Evolutionary conservation across 2,888 invertebrate species (phyloP).

Genomic region (Marasmarcha lunaedactyla): DNA sequence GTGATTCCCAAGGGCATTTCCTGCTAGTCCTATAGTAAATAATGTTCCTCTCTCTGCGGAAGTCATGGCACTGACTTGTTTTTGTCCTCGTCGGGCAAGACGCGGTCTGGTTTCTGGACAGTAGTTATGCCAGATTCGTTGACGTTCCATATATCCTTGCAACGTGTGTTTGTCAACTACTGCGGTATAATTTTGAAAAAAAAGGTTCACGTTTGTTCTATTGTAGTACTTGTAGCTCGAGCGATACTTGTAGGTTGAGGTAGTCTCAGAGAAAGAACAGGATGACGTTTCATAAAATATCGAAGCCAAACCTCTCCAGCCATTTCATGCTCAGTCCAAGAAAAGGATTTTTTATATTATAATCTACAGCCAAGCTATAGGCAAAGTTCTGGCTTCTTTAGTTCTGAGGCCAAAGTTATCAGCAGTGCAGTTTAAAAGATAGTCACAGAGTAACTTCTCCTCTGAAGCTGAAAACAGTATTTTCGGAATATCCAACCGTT

Average conservation of each 20-base stretch:
- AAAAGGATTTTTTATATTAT: conserved; percentile 10
- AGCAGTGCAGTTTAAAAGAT: conserved; percentile 11
- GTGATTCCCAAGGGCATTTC: conserved; percentile 14
- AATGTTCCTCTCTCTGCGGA: conserved; percentile 25
- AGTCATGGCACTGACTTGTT: conserved; percentile 30
- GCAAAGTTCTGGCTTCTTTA: too few species aligned
- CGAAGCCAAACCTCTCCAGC: conserved; percentile 11
- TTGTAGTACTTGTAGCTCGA: conserved; percentile 13
- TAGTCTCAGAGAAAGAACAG: conserved; percentile 11
- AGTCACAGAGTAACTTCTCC: conserved; percentile 6
- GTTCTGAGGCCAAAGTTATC: conserved; percentile 9
- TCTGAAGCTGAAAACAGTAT: conserved; percentile 12
- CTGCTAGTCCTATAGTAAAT: conserved; percentile 17
- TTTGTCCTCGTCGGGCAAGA: conserved; percentile 29
- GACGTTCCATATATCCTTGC: conserved; percentile 31
- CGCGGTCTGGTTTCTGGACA: conserved; percentile 30
- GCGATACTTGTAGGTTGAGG: conserved; percentile 11
- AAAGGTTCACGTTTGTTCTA: conserved; percentile 9
- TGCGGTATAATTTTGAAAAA: conserved; percentile 6
- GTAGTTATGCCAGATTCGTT: conserved; percentile 35
- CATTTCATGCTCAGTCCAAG: conserved; percentile 10
- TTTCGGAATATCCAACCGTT: too few species aligned
- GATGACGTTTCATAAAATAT: conserved; percentile 13
- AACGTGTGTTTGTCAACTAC: conserved; percentile 2
- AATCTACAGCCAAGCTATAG: conserved; percentile 8